Evolutionary conservation across 1,140 invertebrate species (phyloP), one percentile per base, ranked within the genome.

Genomic region (Drosophila varians): DNA sequence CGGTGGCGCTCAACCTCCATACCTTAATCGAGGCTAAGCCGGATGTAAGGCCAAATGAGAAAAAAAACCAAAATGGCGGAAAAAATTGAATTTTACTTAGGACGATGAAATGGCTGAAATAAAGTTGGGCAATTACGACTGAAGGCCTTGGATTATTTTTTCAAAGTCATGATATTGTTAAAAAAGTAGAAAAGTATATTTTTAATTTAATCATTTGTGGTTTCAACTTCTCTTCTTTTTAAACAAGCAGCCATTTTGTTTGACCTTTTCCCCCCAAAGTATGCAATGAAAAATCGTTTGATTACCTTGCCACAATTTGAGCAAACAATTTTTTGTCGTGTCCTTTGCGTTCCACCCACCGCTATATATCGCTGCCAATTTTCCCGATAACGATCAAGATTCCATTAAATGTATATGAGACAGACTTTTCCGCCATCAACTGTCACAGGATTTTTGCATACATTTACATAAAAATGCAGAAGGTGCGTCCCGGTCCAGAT

Each of bases 11-110:
- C n/a, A n/a, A n/a, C n/a, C 26, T 40, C 42, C 34, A 38, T 16
- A 54, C 46, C 72, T 57, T 84, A 78, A 84, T 83, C 70, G 74
- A 71, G 60, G 68, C 52, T 61, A 61, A 66, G 74, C 68, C 75
- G 42, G 28, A 65, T 54, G 68, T 73, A 43, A 21, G 47, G 25
- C 31, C 43, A 34, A 40, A 38, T 42, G 68, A 36, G 31, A 31
- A 54, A 73, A 47, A 48, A 45, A 36, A 43, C 28, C 12, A 23
- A 72, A 72, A 52, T 12, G 69, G 40, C 26, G 47, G 5, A 26
- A 18, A n/a, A 70, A 72, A 26, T 25, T 21, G 7, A 31, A 28
- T 38, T 16, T 40, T 48, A 18, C 43, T 42, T 48, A 21, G 12
- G 11, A 53, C 28, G 47, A 68, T 68, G 47, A 68, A 66, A 66